These are phyloP conservation scores for Pomacea maculata DNA, from an alignment of 1,140 invertebrate genomes.

Conservation along the genomic window DNA sequence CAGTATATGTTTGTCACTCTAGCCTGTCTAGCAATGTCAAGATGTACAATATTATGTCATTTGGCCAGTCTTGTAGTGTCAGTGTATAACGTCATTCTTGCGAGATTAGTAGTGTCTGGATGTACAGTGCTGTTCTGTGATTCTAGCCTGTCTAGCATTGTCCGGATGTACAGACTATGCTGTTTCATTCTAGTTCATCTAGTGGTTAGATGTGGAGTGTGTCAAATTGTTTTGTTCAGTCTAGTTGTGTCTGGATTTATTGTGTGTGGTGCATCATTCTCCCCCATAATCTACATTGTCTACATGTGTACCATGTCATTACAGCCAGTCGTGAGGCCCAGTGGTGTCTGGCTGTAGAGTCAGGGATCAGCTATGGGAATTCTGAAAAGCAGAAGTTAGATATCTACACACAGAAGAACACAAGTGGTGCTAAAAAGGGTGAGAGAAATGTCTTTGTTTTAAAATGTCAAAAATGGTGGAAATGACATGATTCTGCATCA, in stretches of 20 bases:
- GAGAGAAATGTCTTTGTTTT: neutral
- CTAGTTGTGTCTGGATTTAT: neutral
- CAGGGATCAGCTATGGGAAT: conserved; percentile 42
- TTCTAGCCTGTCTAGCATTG: too few relatives aligned
- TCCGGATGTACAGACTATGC: too few relatives aligned
- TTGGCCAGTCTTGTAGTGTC: too few relatives aligned
- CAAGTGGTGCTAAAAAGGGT: conserved; percentile 27
- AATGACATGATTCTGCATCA: too few relatives aligned
- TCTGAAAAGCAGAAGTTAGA: conserved; percentile 49
- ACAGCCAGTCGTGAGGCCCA: conserved; percentile 26
- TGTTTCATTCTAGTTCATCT: neutral
- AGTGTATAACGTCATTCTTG: too few relatives aligned
- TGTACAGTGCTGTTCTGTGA: too few relatives aligned
- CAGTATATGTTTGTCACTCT: too few relatives aligned
- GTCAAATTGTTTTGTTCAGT: neutral
- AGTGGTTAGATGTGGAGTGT: neutral
- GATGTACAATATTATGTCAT: too few relatives aligned
- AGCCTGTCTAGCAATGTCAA: too few relatives aligned
- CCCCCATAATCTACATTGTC: neutral
- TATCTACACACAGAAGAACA: conserved; percentile 42
- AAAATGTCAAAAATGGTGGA: neutral
- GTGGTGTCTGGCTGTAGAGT: conserved; percentile 33
- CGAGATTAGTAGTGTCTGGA: too few relatives aligned
- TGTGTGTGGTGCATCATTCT: too few relatives aligned
- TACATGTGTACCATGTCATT: neutral